Evolutionary conservation across 1,140 invertebrate genomes (phyloP), one percentile per base, ranked within the genome.

Genomic region (Chlorops oryzae): DNA sequence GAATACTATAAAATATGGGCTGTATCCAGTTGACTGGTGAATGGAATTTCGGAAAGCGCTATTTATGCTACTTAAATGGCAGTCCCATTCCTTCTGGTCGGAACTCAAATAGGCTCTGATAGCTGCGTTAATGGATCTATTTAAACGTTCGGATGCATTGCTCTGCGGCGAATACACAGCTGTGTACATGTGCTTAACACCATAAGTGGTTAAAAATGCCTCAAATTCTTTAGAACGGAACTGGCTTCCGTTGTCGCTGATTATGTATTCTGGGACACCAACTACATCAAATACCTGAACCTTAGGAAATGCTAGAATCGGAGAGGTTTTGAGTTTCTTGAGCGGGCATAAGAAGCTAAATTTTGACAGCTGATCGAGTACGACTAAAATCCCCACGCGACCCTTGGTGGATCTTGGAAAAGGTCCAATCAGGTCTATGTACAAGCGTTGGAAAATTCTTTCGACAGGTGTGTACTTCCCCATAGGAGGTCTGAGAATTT

Each of bases 1-100:
- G n/a, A n/a, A n/a, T n/a, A n/a, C n/a, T n/a, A n/a, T n/a, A n/a
- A n/a, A n/a, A n/a, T n/a, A n/a, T n/a, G n/a, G n/a, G n/a, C n/a
- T n/a, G n/a, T n/a, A n/a, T 23, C 39, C 38, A 20, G 50, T 45
- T 32, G 41, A 50, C 37, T 54, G 52, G 24, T 52, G 20, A 17
- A 41, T 42, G 3, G 10, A 43, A 25, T 35, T 52, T 18, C 53
- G 18, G 2, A 52, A 6, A 0, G 32, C 6, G n/a, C 40, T 41
- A 13, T 41, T 52, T 10, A 52, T 48, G 18, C 44, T 47, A 13
- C 39, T 43, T 2, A 55, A 12, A 13, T 41, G 32, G 0, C 17
- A 12, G 7, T 55, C 49, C 50, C 53, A 55, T 5, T 47, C 18
- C 23, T 15, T 15, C n/a, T 50, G 39, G 7, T 50, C 40, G 20